Base-by-base conservation (phyloP, 2,797 vertebrate species). In the Halcyon chelicuti region DNA sequence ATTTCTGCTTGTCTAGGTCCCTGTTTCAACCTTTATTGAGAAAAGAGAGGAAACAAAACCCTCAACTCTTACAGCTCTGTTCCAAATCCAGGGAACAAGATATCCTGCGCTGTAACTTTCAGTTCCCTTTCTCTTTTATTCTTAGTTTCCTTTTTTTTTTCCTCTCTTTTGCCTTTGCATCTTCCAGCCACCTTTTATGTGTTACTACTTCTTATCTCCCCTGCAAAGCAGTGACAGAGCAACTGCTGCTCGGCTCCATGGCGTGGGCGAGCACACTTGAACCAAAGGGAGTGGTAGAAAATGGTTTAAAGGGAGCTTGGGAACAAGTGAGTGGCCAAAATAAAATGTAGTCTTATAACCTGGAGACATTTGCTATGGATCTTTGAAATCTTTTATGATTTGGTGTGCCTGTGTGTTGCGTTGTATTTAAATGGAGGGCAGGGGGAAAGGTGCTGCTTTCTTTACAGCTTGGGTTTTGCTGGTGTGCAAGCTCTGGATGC, bases 121-220 rank as follows among this genome's bases (percentile, higher is more conserved):
- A 13, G 52, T 88, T 92, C 72, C 21, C 9, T 29, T 61, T 62
- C 62, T 66, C 54, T 90, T 84, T 90, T 84, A 76, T 85, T 85
- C 70, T 62, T 76, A 3, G 44, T 71, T 92, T 72, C 51, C 9
- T 28, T 65, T 60, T 46, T 33, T 23, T 12, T 65, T 28, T 46
- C 3, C 3, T 52, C 51, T 52, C 9, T 55, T 92, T 81, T 60
- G 17, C 52, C 29, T 76, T 75, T 26, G 5, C 35, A 46, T 93
- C 70, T 78, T 78, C 37, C 70, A 67, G 37, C 33, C 37, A 47
- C 66, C 23, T 44, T 88, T 93, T 52, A 33, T 66, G 37, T 81
- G 67, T 90, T 86, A 19, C 66, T 40, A 7, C 46, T 71, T 66
- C 83, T 91, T 90, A 81, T 52, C 73, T 94, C 46, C 66, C 51